Percentiles rank a stretch among this genome's conserved stretches.
These are phyloP conservation scores for Eleutherodactylus coqui DNA, from an alignment of 2,797 vertebrate species.

Conservation along the genomic window DNA sequence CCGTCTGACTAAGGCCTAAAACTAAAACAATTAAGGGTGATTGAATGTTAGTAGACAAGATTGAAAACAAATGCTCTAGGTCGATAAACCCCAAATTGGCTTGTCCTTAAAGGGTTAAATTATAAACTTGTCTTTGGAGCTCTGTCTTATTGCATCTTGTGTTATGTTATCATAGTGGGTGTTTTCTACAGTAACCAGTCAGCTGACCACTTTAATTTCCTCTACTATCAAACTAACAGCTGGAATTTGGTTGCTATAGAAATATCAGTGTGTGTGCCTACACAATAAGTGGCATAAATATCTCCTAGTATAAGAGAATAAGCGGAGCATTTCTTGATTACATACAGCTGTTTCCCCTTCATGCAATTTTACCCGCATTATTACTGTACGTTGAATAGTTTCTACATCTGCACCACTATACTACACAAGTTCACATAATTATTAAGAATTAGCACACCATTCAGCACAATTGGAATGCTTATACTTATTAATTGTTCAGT, in stretches of 20 bases:
- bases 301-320: not conserved
- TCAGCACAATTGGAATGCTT: conserved; percentile 24
- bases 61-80: no score
- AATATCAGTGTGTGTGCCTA: not conserved
- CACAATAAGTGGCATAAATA: conserved; percentile 23
- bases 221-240: not conserved
- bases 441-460: conserved; percentile 11
- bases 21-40: no score
- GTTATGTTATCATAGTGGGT: not conserved
- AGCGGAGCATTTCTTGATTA: conserved; percentile 16
- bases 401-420: conserved; percentile 30
- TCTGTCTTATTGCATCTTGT: not conserved
- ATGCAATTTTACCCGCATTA: not conserved
- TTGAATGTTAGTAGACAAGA: no score
- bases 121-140: no score
- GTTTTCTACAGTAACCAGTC: not conserved
- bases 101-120: no score
- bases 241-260: conserved; percentile 12
- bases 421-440: conserved; percentile 5
- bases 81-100: no score
- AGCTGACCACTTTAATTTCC: not conserved
- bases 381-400: conserved; percentile 15
- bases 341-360: conserved; percentile 23
- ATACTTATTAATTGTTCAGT: conserved; percentile 28
- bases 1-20: no score